These are phyloP conservation scores for Drosophila tanythrix DNA, from an alignment of 2,888 invertebrate species.

Conservation along the genomic window DNA sequence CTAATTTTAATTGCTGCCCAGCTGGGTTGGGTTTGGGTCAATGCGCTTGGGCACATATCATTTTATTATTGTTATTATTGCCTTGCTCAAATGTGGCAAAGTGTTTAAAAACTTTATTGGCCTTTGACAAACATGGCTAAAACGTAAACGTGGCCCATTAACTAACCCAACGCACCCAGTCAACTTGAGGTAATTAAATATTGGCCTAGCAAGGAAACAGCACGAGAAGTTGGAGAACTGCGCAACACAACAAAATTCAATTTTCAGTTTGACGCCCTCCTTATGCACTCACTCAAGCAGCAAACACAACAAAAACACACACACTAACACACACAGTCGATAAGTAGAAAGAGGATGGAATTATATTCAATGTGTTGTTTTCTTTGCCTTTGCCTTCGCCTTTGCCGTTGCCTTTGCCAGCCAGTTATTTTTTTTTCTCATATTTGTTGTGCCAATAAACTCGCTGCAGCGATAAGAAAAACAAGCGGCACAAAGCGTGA, in stretches of 20 bases:
- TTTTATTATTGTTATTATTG: not conserved
- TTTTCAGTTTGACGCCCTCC: constrained; percentile 41
- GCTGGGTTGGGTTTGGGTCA: constrained; percentile 48
- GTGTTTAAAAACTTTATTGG: constrained; percentile 28
- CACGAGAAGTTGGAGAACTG: constrained; percentile 15
- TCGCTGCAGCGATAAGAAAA: constrained; percentile 16
- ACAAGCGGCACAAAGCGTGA: not conserved
- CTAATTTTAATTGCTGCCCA: constrained; percentile 27
- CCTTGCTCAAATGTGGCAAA: not conserved
- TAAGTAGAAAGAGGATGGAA: constrained; percentile 29
- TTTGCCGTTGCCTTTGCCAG: not conserved
- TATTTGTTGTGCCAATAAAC: constrained; percentile 16
- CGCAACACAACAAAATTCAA: constrained; percentile 24
- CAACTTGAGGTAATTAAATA: constrained; percentile 46
- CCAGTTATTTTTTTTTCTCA: not conserved
- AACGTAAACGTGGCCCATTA: not conserved
- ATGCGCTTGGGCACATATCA: constrained; percentile 35
- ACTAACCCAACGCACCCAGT: constrained; percentile 36
- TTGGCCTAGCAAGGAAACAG: constrained; percentile 30
- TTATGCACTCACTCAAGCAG: constrained; percentile 42
- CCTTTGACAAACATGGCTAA: constrained; percentile 33
- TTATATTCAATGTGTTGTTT: constrained; percentile 6
- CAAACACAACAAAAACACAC: not conserved
- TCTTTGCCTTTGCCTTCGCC: no score
- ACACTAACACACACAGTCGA: constrained; percentile 28